Conservation (phyloP, 1,140 invertebrate genomes). For the Cephus cinctus region DNA sequence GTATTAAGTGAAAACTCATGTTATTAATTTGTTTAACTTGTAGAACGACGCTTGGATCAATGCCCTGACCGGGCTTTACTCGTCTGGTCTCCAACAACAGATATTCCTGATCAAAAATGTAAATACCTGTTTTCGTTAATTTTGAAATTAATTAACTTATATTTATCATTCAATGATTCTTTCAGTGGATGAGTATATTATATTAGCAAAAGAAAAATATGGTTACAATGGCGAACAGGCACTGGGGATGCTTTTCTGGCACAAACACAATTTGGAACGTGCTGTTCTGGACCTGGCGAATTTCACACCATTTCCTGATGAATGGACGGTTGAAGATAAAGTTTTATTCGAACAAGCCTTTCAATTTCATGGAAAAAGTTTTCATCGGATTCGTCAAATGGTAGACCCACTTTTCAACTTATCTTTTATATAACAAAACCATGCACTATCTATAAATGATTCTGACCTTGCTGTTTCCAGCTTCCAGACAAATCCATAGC, state of each 20-base stretch:
- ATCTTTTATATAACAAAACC: not conserved
- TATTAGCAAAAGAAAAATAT: conserved; percentile 95
- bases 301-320: conserved; percentile 96
- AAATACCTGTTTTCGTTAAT: conserved; percentile 50
- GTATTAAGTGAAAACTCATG: conserved; percentile 10
- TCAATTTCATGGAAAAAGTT: conserved; percentile 97
- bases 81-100: conserved; percentile 91
- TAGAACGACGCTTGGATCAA: conserved; percentile 47
- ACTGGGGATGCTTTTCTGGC: conserved; percentile 97
- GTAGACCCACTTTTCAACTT: conserved; percentile 57
- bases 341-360: conserved; percentile 97
- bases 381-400: conserved; percentile 96
- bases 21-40: conserved; percentile 21
- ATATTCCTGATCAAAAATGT: conserved; percentile 86
- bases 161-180: conserved; percentile 32
- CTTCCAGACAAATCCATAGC: conserved; percentile 96
- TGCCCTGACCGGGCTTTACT: conserved; percentile 81
- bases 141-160: conserved; percentile 7
- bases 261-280: conserved; percentile 92
- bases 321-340: conserved; percentile 98
- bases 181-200: conserved; percentile 92
- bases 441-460: conserved; percentile 9
- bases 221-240: conserved; percentile 98
- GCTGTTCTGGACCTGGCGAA: conserved; percentile 92
- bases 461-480: conserved; percentile 55